These are phyloP conservation scores for Steinernema hermaphroditum DNA, from an alignment of 2,888 invertebrate species.

Conservation along the genomic window DNA sequence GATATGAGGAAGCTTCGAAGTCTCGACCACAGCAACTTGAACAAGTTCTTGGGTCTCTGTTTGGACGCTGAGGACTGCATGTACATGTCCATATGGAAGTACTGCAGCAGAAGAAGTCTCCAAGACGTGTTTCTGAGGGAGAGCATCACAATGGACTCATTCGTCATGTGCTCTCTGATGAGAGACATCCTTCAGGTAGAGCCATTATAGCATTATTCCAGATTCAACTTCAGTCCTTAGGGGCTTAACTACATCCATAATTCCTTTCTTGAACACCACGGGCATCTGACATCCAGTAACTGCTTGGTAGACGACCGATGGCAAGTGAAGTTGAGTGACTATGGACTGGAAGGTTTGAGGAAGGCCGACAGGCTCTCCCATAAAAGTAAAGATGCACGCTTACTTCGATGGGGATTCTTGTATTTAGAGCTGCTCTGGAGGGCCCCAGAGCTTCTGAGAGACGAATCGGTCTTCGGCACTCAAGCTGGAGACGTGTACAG, in stretches of 20 bases:
- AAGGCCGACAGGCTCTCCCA: slow-evolving; percentile 42
- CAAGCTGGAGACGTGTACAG: slow-evolving; percentile 23
- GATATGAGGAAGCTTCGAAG: slow-evolving; percentile 9
- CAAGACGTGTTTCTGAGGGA: not conserved
- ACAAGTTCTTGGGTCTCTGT: slow-evolving; percentile 23
- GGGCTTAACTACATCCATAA: slow-evolving; percentile 35
- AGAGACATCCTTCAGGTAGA: slow-evolving; percentile 55
- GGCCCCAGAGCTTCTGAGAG: slow-evolving; percentile 31
- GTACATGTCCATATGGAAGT: slow-evolving; percentile 9
- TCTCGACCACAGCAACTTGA: slow-evolving; percentile 46
- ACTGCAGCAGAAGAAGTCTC: slow-evolving; percentile 4
- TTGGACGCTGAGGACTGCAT: slow-evolving; percentile 33
- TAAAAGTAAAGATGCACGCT: too few relatives aligned
- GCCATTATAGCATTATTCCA: too few relatives aligned
- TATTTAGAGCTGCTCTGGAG: slow-evolving; percentile 31
- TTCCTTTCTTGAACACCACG: not conserved
- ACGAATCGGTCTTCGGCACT: not conserved
- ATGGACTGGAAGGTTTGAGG: slow-evolving; percentile 39
- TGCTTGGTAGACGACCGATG: slow-evolving; percentile 55
- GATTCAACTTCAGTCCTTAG: too few relatives aligned
- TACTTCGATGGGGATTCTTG: too few relatives aligned
- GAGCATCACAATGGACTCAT: slow-evolving; percentile 51
- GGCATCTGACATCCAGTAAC: slow-evolving; percentile 38
- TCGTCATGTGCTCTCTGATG: slow-evolving; percentile 61
- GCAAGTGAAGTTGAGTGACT: slow-evolving; percentile 52